Base-by-base conservation (phyloP, 2,888 invertebrate genomes). In the Folsomia candida region DNA sequence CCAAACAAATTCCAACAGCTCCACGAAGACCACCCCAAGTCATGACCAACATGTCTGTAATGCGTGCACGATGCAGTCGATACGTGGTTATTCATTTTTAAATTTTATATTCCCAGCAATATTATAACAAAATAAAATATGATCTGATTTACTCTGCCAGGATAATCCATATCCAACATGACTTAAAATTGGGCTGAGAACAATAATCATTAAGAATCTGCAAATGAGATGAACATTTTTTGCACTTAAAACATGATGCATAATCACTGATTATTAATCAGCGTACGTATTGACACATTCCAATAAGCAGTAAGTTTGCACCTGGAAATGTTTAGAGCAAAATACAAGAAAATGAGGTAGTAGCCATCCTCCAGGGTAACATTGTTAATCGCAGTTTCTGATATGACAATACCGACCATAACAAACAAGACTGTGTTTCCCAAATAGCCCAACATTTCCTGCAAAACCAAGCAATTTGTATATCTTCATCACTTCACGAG, bases 1-100 rank as follows among this genome's bases (percentile, higher is more conserved):
- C 86, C 59, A 89, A 82, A 51, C 54, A 51, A 20, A 88, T 81
- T 0, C 87, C 86, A 6, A 89, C 83, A 0, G 88, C 87, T 1
- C 89, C 88, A 29, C 88, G 81, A 1, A 89, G 81, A 0, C 88
- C 88, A 18, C 88, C 87, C 88, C 89, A 89, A 1, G 86, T 86
- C 78, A 87, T 85, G 2, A 88, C 86, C 77, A 86, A 81, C 72
- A 27, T 51, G n/a, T n/a, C n/a, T n/a, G n/a, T n/a, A n/a, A n/a
- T n/a, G n/a, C 9, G 20, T 11, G n/a, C n/a, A n/a, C n/a, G n/a
- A n/a, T n/a, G n/a, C n/a, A n/a, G n/a, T n/a, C n/a, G n/a, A n/a
- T n/a, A n/a, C n/a, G n/a, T n/a, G n/a, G n/a, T n/a, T n/a, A n/a
- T n/a, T n/a, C n/a, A n/a, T n/a, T n/a, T n/a, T n/a, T n/a, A n/a